Evolutionary conservation across 2,888 invertebrate genomes (phyloP).

Genomic region (Saturnia pavonia): DNA sequence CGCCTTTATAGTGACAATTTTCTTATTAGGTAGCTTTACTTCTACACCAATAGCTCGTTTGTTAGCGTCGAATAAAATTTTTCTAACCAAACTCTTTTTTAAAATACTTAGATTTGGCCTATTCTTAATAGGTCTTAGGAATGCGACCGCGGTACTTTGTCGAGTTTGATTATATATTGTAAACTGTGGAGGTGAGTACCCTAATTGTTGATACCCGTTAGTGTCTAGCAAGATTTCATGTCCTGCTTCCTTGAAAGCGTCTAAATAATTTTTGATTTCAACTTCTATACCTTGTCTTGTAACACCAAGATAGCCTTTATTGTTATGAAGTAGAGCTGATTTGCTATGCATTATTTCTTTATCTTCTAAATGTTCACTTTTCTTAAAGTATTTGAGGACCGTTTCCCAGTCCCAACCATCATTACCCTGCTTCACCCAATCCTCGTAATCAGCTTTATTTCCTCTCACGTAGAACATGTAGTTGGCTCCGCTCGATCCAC

Average conservation of each 20-base stretch:
- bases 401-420: conserved; percentile 48
- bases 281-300: conserved; percentile 42
- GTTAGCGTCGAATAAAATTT: conserved; percentile 36
- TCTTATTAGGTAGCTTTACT: conserved; percentile 29
- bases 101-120: conserved; percentile 43
- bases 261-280: conserved; percentile 51
- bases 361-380: conserved; percentile 38
- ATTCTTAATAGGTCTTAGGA: conserved; percentile 37
- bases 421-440: conserved; percentile 85
- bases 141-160: conserved; percentile 44
- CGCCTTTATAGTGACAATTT: conserved; percentile 32
- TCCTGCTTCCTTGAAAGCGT: conserved; percentile 43
- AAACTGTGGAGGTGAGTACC: conserved; percentile 36
- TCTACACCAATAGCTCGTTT: conserved; percentile 45
- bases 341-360: conserved; percentile 36
- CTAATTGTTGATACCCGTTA: conserved; percentile 42
- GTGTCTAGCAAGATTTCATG: conserved; percentile 39
- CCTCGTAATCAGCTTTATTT: conserved; percentile 81
- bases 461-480: conserved; percentile 85
- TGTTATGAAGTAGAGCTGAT: conserved; percentile 49
- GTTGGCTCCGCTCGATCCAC: conserved; percentile 84
- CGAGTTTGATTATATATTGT: conserved; percentile 37
- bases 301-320: conserved; percentile 44
- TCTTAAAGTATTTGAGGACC: conserved; percentile 26
- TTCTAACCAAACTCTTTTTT: conserved; percentile 43